Conservation (phyloP, 1,140 invertebrate species). For the Argopecten irradians region DNA sequence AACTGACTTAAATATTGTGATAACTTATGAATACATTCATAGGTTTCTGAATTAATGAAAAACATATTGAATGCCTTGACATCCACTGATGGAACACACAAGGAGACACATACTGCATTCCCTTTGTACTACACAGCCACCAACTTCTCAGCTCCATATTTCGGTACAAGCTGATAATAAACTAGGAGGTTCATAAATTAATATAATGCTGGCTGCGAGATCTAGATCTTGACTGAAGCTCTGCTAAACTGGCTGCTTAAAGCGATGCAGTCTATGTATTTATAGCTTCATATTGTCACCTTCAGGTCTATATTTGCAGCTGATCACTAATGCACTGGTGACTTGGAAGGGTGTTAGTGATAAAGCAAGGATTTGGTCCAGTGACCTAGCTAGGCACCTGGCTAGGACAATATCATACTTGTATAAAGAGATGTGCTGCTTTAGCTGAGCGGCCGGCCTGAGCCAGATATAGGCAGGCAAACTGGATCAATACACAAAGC, state of each 20-base stretch:
- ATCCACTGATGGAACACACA: background rate
- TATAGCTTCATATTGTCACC: background rate
- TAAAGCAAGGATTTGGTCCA: slow-evolving; percentile 16
- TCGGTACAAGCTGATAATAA: background rate
- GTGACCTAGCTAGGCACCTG: background rate
- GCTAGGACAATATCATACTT: background rate
- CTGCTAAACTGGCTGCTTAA: background rate
- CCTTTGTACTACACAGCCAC: background rate
- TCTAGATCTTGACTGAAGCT: slow-evolving; percentile 6
- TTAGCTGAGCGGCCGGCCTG: slow-evolving; percentile 18
- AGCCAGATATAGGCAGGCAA: slow-evolving; percentile 14
- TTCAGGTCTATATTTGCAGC: background rate
- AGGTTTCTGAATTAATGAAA: too few species aligned
- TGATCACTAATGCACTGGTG: background rate
- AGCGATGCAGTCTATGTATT: background rate
- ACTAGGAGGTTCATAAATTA: background rate
- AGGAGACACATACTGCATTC: background rate
- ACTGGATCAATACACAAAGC: slow-evolving; percentile 15
- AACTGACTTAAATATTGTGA: too few species aligned
- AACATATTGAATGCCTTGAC: background rate
- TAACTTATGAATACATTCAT: too few species aligned
- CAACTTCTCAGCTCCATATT: background rate
- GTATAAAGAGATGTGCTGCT: slow-evolving; percentile 11
- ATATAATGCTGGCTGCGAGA: slow-evolving; percentile 20
- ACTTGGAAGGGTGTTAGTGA: background rate